Conservation (phyloP, 2,113 vertebrate genomes). For the Scytalopus superciliaris region DNA sequence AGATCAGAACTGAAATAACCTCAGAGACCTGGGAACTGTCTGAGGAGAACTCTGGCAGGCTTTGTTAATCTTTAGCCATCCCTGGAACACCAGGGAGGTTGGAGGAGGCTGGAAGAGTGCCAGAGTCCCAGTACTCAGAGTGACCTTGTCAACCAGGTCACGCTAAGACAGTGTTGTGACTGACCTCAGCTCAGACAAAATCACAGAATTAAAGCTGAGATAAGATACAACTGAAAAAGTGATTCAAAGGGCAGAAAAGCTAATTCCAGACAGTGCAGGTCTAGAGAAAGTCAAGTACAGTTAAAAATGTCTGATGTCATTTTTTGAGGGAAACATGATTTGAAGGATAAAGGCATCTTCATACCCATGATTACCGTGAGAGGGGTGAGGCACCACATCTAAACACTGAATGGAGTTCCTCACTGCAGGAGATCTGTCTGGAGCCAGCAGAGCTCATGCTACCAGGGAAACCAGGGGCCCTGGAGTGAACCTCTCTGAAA, state of each 20-base stretch:
- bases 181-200: background rate
- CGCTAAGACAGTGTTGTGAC: background rate
- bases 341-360: background rate
- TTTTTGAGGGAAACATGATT: background rate
- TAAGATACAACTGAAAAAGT: background rate
- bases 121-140: background rate
- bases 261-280: background rate
- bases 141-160: background rate
- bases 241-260: background rate
- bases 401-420: background rate
- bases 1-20: background rate
- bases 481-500: background rate
- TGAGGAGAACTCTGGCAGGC: background rate
- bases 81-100: background rate
- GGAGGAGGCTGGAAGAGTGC: background rate
- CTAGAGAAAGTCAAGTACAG: background rate
- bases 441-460: background rate
- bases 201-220: background rate
- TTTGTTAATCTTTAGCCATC: background rate
- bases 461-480: background rate
- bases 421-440: background rate
- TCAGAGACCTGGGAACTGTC: background rate
- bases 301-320: background rate
- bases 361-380: background rate
- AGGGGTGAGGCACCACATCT: background rate